phyloP scores from a whole-genome alignment of 1,140 invertebrate genomes.

The Lordiphosa collinella region DNA sequence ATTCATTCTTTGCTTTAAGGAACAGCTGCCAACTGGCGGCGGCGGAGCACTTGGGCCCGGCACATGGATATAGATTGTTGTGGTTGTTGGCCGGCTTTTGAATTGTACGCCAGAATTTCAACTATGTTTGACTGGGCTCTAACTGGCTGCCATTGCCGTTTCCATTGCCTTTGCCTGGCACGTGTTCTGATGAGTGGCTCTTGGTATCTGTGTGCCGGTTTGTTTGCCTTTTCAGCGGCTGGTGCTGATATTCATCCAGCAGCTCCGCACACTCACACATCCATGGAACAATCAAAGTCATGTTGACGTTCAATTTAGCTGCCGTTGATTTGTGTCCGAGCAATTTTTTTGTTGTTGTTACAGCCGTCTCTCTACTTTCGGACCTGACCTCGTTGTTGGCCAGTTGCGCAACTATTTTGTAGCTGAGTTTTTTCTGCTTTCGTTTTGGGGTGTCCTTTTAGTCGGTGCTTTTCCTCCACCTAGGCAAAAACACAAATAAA shows the following conservation, averaged over 20 bases:
- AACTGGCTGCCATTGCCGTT: slow-evolving; percentile 21
- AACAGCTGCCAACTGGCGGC: slow-evolving; percentile 34
- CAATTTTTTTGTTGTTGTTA: slow-evolving; percentile 17
- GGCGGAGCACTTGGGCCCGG: not conserved
- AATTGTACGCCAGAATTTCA: slow-evolving; percentile 43
- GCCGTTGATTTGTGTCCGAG: slow-evolving; percentile 68
- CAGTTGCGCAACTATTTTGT: slow-evolving; percentile 61
- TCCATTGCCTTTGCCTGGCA: slow-evolving; percentile 24
- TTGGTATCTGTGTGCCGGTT: slow-evolving; percentile 10
- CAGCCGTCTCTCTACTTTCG: slow-evolving; percentile 12
- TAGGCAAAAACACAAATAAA: slow-evolving; percentile 36
- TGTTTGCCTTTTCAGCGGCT: slow-evolving; percentile 34
- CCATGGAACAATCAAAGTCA: slow-evolving; percentile 61
- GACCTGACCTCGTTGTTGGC: slow-evolving; percentile 34
- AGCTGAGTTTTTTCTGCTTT: slow-evolving; percentile 14
- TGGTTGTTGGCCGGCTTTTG: slow-evolving; percentile 31
- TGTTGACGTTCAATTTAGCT: slow-evolving; percentile 71
- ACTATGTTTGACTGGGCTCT: slow-evolving; percentile 37
- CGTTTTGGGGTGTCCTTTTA: slow-evolving; percentile 19
- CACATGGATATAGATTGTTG: slow-evolving; percentile 18
- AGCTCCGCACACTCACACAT: slow-evolving; percentile 19
- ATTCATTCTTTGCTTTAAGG: slow-evolving; percentile 36
- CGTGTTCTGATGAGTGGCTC: slow-evolving; percentile 38
- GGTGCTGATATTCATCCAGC: slow-evolving; percentile 35
- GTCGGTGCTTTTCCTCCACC: slow-evolving; percentile 30